Evolutionary conservation across 2,113 vertebrate species (phyloP), one percentile per base, ranked within the genome.

Genomic region (Oryzias melastigma): DNA sequence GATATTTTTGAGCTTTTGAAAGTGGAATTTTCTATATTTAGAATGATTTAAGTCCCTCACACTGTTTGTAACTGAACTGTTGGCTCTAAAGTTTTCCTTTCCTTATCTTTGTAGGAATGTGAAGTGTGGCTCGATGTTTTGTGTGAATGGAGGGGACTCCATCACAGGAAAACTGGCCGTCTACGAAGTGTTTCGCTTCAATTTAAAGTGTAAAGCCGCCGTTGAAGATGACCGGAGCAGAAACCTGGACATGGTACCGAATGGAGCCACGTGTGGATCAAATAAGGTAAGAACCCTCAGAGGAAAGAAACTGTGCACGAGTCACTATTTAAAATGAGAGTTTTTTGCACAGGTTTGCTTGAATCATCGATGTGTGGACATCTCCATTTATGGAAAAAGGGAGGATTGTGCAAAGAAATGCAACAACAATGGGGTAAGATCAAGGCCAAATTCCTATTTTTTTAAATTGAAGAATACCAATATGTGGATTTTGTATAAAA

Each of bases 381-480:
- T 93, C 1, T 80, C 71, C 0, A 85, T 94, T 22, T 96, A 95
- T 0, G 91, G 93, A 19, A 68, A 62, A 40, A 76, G 76, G 48
- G 84, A 90, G 41, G 92, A 94, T 22, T 97, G 95, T 75, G 90
- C 93, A 0, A 86, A 90, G 48, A 93, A 91, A 71, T 97, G 96
- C 85, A 92, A 78, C 60, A 87, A 82, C 67, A 93, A 85, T 0
- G 95, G 96, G 82, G 96, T 96, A 71, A 0, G 93, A 44, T 18
- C 27, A 40, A 19, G 18, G 16, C 12, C 24, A 15, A 51, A 25
- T 24, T 41, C 5, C 6, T 6, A 6, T 14, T 42, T 41, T 24
- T 1, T 45, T 35, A 12, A 35, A 35, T 7, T 8, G 3, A 12
- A 35, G 12, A 10, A 13, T 35, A 35, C 10, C 12, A 35, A 1